These are phyloP conservation scores for Altica lythri DNA, from an alignment of 2,888 invertebrate genomes.

Conservation along the genomic window DNA sequence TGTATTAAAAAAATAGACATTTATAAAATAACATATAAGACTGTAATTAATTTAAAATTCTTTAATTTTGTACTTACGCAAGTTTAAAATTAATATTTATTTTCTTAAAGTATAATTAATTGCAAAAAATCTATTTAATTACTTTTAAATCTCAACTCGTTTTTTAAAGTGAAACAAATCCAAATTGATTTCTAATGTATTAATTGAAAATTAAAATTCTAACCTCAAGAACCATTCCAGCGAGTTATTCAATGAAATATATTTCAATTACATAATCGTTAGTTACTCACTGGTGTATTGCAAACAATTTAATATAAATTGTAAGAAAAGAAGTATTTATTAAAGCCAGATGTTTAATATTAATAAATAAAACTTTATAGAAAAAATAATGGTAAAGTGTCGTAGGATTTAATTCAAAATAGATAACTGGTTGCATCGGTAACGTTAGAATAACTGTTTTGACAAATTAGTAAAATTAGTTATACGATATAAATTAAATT, in stretches of 20 bases:
- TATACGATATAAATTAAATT: not conserved
- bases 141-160: too few species aligned
- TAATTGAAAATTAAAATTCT: not conserved
- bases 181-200: not conserved
- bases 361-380: not conserved
- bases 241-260: not conserved
- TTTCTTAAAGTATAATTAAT: too few species aligned
- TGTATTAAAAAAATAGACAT: too few species aligned
- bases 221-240: not conserved
- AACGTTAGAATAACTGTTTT: constrained; percentile 2
- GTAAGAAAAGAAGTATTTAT: not conserved
- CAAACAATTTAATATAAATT: not conserved
- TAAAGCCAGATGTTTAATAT: not conserved
- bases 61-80: too few species aligned
- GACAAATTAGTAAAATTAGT: not conserved
- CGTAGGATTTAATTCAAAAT: too few species aligned
- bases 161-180: not conserved
- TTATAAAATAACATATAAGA: too few species aligned
- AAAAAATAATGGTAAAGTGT: not conserved
- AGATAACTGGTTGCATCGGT: not conserved
- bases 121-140: too few species aligned
- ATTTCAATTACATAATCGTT: constrained; percentile 3
- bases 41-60: too few species aligned
- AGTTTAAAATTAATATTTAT: too few species aligned
- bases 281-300: not conserved